Conservation (phyloP, 2,888 invertebrate species). For the Netelia melanura region DNA sequence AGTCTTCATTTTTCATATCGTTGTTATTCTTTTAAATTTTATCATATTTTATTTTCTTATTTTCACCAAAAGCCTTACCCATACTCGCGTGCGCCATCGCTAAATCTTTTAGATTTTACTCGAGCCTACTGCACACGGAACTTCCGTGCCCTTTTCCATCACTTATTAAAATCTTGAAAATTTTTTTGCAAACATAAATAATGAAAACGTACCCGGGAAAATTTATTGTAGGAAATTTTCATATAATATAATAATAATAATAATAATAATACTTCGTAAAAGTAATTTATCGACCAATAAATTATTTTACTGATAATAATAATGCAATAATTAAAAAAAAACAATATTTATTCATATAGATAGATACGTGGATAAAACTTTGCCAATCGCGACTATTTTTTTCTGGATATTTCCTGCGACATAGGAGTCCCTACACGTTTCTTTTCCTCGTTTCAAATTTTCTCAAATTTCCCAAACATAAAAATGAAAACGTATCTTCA, state of each 20-base stretch:
- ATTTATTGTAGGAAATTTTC: too few relatives aligned
- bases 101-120: slow-evolving; percentile 45
- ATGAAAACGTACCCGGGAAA: not conserved
- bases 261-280: too few relatives aligned
- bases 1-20: slow-evolving; percentile 57
- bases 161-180: not conserved
- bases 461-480: not conserved
- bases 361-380: too few relatives aligned
- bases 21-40: slow-evolving; percentile 27
- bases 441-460: not conserved
- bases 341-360: too few relatives aligned
- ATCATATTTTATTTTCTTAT: not conserved
- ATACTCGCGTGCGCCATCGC: slow-evolving; percentile 3
- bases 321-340: too few relatives aligned
- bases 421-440: too few relatives aligned
- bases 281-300: too few relatives aligned
- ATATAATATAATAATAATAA: too few relatives aligned
- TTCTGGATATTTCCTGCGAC: too few relatives aligned
- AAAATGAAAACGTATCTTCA: too few relatives aligned
- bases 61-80: slow-evolving; percentile 25
- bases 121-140: not conserved
- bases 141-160: slow-evolving; percentile 20
- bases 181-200: not conserved
- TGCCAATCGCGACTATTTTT: too few relatives aligned
- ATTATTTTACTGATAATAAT: too few relatives aligned